Evolutionary conservation across 64 coral and sea anemone genomes (phyloP), one percentile per base, ranked within the genome.

Genomic region (Acropora tenuis): DNA sequence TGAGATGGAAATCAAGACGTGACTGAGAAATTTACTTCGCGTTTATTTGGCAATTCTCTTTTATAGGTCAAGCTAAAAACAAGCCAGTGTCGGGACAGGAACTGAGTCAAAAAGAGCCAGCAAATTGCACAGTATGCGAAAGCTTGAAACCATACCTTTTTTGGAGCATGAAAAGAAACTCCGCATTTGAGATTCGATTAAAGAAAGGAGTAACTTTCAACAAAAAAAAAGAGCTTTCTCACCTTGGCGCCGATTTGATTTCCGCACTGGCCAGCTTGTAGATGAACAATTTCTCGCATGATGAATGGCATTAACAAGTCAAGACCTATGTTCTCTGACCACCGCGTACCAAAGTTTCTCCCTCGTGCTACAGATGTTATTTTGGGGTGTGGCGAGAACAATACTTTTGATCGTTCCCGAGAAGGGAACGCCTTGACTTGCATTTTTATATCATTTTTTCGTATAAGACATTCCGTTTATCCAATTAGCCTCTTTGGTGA

Each of bases 161-260:
- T 30, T 30, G 30, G 30, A 30, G 30, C 30, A 30, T 30, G 30
- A 30, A 30, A 30, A 30, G 30, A 30, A 30, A 30, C 30, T 30
- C 30, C 30, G 30, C 30, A 30, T 30, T 30, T 66, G 61, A 66
- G 61, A 66, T 66, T 11, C 18, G 2, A 3, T n/a, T 40, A 20
- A 5, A 71, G 40, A 71, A 71, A 5, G 0, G 3, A 40, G 4
- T 17, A n/a, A 5, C 68, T 17, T 71, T 71, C 52, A 55, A 10
- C 10, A 3, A 71, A 71, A 19, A n/a, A 3, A 71, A 30, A 2
- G 6, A 71, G 18, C 2, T 75, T 43, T 43, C 46, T 78, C 68
- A 94, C 92, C 92, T 94, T 94, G 9, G 92, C 92, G 4, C 92
- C 90, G 83, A 94, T 94, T 48, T 94, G 92, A 74, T 94, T 94